Evolutionary conservation across 2,888 invertebrate genomes (phyloP), one percentile per base, ranked within the genome.

Genomic region (Tolmerus cingulatus): DNA sequence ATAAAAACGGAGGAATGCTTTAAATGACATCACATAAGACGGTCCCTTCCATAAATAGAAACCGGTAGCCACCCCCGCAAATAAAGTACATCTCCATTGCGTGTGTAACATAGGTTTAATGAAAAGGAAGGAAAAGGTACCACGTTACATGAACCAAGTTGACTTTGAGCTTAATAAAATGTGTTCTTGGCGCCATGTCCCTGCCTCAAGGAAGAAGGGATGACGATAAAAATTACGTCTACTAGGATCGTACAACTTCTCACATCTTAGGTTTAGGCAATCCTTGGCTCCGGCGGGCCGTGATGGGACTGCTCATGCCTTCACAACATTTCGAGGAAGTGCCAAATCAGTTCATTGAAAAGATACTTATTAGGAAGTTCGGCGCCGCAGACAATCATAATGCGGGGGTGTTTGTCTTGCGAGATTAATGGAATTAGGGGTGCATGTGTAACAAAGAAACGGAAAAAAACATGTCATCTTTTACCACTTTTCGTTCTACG

Each of bases 91-190:
- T 51, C 46, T 40, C 30, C 5, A 79, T 79, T 79, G 79, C 79
- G 51, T 79, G 79, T 79, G 19, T 27, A 79, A 79, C 51, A 79
- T 14, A 79, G 51, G 51, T 16, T 79, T 79, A 79, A 79, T 79
- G 79, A 79, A 79, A 79, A 23, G 79, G 51, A 79, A 79, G 30
- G 79, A 79, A 79, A 79, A 79, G 79, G 79, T 51, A 79, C 30
- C 14, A 51, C 27, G 79, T 46, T 30, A 79, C 79, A 30, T 79
- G 23, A 51, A 8, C 27, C 27, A 79, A 79, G 79, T 79, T 51
- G 79, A 51, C 79, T 79, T 51, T 79, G 27, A 51, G 51, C 79
- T 34, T 79, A 51, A 79, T 79, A 79, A 79, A 79, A 79, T 79
- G 79, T 30, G 30, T 51, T 51, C 5, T 51, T 79, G 79, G 79